phyloP scores from a whole-genome alignment of 2,797 vertebrate species.

The Coluber constrictor region DNA sequence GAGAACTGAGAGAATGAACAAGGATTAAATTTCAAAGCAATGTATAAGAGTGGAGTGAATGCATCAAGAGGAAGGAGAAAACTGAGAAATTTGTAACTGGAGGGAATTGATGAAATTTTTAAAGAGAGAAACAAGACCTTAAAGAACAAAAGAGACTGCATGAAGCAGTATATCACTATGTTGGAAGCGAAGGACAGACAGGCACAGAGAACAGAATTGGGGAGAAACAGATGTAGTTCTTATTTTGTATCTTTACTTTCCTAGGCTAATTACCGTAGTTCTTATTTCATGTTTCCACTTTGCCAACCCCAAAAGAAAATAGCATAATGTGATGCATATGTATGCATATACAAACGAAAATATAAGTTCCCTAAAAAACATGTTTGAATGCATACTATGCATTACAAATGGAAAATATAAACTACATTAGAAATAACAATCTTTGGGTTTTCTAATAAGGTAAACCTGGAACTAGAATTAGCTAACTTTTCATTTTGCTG shows the following conservation, averaged over 20 bases:
- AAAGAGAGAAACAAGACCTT: not conserved
- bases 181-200: not conserved
- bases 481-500: not conserved
- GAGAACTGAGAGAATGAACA: not conserved
- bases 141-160: not conserved
- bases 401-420: not conserved
- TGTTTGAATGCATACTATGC: not conserved
- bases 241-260: not conserved
- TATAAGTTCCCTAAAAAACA: not conserved
- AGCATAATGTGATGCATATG: not conserved
- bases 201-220: not conserved
- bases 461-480: slow-evolving; percentile 5
- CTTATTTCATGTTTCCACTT: not conserved
- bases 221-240: not conserved
- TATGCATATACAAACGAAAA: not conserved
- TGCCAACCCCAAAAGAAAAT: not conserved
- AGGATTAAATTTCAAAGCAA: not conserved
- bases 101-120: not conserved
- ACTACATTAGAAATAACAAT: not conserved
- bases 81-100: not conserved
- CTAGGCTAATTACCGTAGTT: not conserved
- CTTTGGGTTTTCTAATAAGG: not conserved
- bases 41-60: not conserved
- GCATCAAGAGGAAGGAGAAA: not conserved
- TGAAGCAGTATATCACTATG: not conserved